Evolutionary conservation across 2,113 vertebrate genomes (phyloP).

Genomic region (Patagioenas fasciata): DNA sequence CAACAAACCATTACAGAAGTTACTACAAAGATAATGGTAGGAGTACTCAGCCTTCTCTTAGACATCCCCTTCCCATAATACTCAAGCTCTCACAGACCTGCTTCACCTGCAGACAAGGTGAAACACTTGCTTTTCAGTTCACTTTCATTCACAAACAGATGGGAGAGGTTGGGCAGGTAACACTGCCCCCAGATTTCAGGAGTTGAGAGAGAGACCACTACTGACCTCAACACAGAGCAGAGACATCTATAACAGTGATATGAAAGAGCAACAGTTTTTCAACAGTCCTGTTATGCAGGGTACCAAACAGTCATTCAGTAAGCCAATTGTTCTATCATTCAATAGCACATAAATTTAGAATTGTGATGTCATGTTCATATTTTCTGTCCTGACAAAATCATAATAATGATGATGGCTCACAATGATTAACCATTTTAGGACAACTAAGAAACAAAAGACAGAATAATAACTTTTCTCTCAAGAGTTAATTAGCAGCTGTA

Average conservation of each 20-base stretch:
- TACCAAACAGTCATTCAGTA: not conserved
- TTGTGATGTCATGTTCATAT: not conserved
- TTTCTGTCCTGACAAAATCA: not conserved
- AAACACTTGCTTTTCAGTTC: not conserved
- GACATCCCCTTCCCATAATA: not conserved
- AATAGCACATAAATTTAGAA: not conserved
- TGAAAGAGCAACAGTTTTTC: not conserved
- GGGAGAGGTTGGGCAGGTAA: not conserved
- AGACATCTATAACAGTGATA: not conserved
- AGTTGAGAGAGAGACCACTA: not conserved
- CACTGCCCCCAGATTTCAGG: not conserved
- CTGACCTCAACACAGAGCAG: not conserved
- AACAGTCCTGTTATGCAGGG: not conserved
- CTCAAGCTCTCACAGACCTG: not conserved
- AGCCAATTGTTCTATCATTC: not conserved
- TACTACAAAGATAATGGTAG: not conserved
- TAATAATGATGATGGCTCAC: not conserved
- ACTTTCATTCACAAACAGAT: not conserved
- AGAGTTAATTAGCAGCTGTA: not conserved
- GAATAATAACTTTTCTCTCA: not conserved
- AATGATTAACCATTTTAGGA: not conserved
- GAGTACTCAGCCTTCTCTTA: not conserved
- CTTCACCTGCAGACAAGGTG: not conserved
- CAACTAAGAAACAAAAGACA: no score
- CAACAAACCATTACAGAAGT: not conserved